Conservation (phyloP, 2,113 vertebrate genomes). For the Prolemur simus region DNA sequence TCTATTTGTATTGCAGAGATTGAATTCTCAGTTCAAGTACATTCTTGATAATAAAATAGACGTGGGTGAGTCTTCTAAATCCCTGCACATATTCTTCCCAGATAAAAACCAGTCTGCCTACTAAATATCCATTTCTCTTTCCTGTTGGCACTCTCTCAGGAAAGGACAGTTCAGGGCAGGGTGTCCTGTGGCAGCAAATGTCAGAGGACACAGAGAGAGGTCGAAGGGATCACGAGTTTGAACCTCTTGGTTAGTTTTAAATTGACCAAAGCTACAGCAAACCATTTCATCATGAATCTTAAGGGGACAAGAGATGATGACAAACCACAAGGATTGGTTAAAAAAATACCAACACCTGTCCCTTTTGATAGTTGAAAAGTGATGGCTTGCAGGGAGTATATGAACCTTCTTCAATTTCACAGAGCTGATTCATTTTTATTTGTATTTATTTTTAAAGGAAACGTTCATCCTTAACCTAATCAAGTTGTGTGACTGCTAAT, state of each 20-base stretch:
- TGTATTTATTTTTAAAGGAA: conserved; percentile 50
- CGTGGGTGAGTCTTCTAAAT: neutral
- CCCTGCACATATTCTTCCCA: neutral
- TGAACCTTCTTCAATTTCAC: conserved; percentile 61
- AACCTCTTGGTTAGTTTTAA: conserved; percentile 67
- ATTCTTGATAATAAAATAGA: conserved; percentile 69
- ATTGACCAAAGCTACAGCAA: conserved; percentile 60
- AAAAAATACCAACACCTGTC: conserved; percentile 73
- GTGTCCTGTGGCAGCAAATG: conserved; percentile 67
- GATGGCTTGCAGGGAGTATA: conserved; percentile 60
- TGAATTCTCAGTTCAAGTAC: conserved; percentile 57
- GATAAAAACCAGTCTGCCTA: conserved; percentile 20
- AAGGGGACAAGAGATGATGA: neutral
- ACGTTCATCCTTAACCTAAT: conserved; percentile 41
- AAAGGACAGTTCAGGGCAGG: conserved; percentile 35
- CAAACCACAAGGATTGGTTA: conserved; percentile 50
- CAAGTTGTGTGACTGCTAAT: conserved; percentile 33
- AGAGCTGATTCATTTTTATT: conserved; percentile 58
- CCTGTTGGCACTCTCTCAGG: neutral
- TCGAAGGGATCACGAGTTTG: conserved; percentile 53
- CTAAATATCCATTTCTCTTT: conserved; percentile 43
- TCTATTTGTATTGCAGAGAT: neutral
- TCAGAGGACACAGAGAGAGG: conserved; percentile 73
- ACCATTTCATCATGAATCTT: conserved; percentile 66
- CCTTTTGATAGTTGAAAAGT: conserved; percentile 36